A percentile compares a stretch with the other conserved stretches of the same genome.
phyloP scores from a whole-genome alignment of 1,140 invertebrate genomes.

The Apis laboriosa region DNA sequence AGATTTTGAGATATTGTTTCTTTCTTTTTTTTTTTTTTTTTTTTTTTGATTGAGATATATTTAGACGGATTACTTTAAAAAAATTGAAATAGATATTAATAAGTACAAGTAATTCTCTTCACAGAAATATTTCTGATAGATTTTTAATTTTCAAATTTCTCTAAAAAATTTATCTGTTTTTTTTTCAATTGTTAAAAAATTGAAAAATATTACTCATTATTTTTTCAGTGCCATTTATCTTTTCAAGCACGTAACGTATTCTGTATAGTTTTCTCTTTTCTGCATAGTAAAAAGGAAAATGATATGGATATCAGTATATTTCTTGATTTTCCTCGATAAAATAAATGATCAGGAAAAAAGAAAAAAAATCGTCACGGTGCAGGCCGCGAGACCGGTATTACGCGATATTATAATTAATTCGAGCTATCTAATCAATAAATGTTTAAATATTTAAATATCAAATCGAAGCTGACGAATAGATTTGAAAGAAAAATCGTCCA shows the following conservation, averaged over 20 bases:
- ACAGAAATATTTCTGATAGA: too few relatives aligned
- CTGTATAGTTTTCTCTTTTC: not conserved
- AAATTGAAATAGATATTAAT: too few relatives aligned
- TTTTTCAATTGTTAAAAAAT: not conserved
- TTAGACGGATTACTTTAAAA: too few relatives aligned
- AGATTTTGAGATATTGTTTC: too few relatives aligned
- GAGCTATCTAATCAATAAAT: too few relatives aligned
- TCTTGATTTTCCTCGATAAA: not conserved
- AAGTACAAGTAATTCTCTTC: too few relatives aligned
- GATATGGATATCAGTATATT: not conserved
- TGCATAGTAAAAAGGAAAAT: not conserved
- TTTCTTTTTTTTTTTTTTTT: too few relatives aligned
- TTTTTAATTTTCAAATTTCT: too few relatives aligned
- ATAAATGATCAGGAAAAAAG: not conserved
- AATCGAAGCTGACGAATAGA: not conserved
- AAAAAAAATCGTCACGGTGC: slow-evolving; percentile 27
- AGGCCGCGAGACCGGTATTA: not conserved
- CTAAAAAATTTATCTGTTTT: too few relatives aligned
- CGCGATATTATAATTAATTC: slow-evolving; percentile 6
- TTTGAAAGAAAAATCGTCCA: too few relatives aligned
- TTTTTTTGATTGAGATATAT: too few relatives aligned
- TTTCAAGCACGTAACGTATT: not conserved
- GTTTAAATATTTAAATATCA: too few relatives aligned
- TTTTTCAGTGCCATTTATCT: not conserved
- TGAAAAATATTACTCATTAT: not conserved